Base-by-base conservation (phyloP, 2,797 vertebrate species). In the Botia almorhae region DNA sequence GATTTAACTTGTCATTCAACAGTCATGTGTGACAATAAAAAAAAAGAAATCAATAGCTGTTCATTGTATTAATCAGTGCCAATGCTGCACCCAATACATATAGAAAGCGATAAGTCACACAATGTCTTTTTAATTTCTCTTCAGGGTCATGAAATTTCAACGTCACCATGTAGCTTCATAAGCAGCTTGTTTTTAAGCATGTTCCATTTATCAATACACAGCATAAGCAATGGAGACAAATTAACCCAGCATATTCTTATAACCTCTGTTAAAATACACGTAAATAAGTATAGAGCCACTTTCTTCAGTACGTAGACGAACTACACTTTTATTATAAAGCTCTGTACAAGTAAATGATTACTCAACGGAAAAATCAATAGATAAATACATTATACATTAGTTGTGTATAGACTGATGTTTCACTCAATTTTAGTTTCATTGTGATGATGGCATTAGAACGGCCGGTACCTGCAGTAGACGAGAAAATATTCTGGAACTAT, bases 361-460 rank as follows among this genome's bases (percentile, higher is more conserved):
- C 74, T 29, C 8, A 21, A 77, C 48, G 39, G 68, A 43, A 43
- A 69, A 79, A 73, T 75, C 65, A 56, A 74, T 65, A 69, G 50
- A 39, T 60, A 68, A 75, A 76, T 71, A 23, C 58, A 72, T 71
- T 71, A 64, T 13, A 74, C 67, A 80, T 80, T 64, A 71, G 74
- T 83, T 33, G 29, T 70, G 21, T 50, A 82, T 63, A 61, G 71
- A 75, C 55, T 79, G 71, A 70, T 64, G 43, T 61, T 5, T n/a
- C 36, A 64, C 76, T 82, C 71, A 75, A 56, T 82, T 29, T 61
- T 75, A 69, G 5, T 36, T 55, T 53, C 70, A 78, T 78, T 82
- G 23, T 55, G 43, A 50, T 50, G 65, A 11, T 51, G 71, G 33
- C 71, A 64, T 50, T 12, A 51, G 55, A 36, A 65, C 26, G 50